Evolutionary conservation across 2,113 vertebrate genomes (phyloP), one percentile per base, ranked within the genome.

Genomic region (Ranitomeya imitator): DNA sequence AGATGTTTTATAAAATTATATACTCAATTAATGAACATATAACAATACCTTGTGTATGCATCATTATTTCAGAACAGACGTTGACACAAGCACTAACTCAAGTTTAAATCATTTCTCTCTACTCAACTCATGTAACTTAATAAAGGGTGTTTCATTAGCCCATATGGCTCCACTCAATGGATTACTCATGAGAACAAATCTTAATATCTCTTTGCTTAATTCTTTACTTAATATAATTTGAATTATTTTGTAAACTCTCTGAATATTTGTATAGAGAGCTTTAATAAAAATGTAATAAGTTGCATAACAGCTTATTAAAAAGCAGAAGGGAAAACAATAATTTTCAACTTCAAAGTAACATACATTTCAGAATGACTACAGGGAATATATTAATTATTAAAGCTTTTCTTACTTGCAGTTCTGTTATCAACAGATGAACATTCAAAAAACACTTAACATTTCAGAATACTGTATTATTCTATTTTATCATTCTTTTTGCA

Each of bases 331-430:
- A 67, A 23, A 23, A n/a, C 19, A 67, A n/a, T 67, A 19, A n/a
- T 67, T 67, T 63, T 67, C 63, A 67, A 67, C 19, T 67, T 67
- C 63, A 67, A 67, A 67, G 63, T 8, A 23, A n/a, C 23, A 67
- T 67, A n/a, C 21, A 67, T 67, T 67, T 67, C 63, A 67, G 21
- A 67, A 67, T 67, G 21, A 67, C 63, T 67, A 67, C 63, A 67
- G 63, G 63, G 63, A n/a, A 67, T 21, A 67, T 45, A 45, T 67
- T n/a, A 67, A 67, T 67, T 67, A 67, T 67, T 67, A 67, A 67
- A 13, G 19, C 7, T 23, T 67, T 10, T 23, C 21, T 21, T 67
- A n/a, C 21, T 67, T 67, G 63, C 19, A 67, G 63, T 67, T 67
- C 63, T 67, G 63, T 67, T 67, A 67, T 67, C 21, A 67, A 67